Conservation (phyloP, 1,140 invertebrate genomes). For the Brachystomella parvula region DNA sequence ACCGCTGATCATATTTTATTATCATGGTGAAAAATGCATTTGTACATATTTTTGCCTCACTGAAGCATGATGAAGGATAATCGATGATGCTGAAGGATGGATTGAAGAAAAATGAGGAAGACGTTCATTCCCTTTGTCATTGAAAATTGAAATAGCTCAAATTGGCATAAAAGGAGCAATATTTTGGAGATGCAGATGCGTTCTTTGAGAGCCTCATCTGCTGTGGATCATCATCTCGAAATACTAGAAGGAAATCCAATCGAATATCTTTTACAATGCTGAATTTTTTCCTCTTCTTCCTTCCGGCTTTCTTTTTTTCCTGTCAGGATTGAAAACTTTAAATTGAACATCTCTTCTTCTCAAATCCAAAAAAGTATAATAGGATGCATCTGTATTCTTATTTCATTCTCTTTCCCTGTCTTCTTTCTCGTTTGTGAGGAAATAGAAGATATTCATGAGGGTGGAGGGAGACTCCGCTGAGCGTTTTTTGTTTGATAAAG, state of each 20-base stretch:
- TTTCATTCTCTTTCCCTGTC: neutral
- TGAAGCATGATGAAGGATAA: neutral
- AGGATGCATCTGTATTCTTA: constrained; percentile 3
- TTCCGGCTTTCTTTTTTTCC: too few relatives aligned
- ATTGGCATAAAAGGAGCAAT: neutral
- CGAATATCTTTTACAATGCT: neutral
- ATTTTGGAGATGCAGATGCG: neutral
- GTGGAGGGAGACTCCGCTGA: neutral
- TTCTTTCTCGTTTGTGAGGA: neutral
- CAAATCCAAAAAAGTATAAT: neutral
- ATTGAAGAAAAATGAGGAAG: neutral
- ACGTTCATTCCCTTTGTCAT: neutral
- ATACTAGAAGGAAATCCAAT: neutral
- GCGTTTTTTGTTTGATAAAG: too few relatives aligned
- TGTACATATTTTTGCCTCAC: neutral
- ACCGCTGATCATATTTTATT: too few relatives aligned
- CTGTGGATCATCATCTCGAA: neutral
- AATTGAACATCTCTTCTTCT: constrained; percentile 1
- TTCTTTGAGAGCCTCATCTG: neutral
- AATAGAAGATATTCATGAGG: neutral
- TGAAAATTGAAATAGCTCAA: neutral
- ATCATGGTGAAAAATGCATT: too few relatives aligned
- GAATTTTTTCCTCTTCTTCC: neutral
- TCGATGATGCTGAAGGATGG: neutral
- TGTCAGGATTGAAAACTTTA: too few relatives aligned